Conservation (phyloP, 1,140 invertebrate species). For the Limonius californicus region DNA sequence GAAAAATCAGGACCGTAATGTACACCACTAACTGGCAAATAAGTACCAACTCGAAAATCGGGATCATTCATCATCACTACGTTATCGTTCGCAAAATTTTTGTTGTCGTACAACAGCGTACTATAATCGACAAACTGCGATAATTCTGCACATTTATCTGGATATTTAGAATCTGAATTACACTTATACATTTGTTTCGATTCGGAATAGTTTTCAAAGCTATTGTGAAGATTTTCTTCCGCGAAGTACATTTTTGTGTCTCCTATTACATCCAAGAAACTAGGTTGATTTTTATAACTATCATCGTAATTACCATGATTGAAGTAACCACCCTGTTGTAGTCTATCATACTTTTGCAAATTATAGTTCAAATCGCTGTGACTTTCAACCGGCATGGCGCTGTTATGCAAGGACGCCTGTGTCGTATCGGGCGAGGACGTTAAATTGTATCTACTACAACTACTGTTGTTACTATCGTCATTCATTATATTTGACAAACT, state of each 20-base stretch:
- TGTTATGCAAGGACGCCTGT: constrained; percentile 15
- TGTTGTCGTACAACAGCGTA: constrained; percentile 36
- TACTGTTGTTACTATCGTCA: constrained; percentile 44
- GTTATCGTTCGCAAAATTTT: constrained; percentile 28
- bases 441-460: constrained; percentile 42
- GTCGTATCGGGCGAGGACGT: constrained; percentile 40
- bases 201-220: constrained; percentile 6
- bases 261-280: constrained; percentile 18
- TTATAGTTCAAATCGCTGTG: constrained; percentile 15
- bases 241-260: constrained; percentile 28
- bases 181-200: constrained; percentile 28
- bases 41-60: background rate
- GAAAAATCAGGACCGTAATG: constrained; percentile 2
- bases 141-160: constrained; percentile 31
- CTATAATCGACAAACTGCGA: constrained; percentile 38
- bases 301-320: constrained; percentile 20
- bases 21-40: background rate
- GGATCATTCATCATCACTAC: background rate
- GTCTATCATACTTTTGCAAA: constrained; percentile 16
- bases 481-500: constrained; percentile 28
- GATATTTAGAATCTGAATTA: constrained; percentile 29
- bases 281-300: constrained; percentile 21
- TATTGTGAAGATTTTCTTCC: constrained; percentile 11
- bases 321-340: constrained; percentile 18
- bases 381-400: background rate